Evolutionary conservation across 2,113 vertebrate species (phyloP), one percentile per base, ranked within the genome.

Genomic region (Bubo blakistoni): DNA sequence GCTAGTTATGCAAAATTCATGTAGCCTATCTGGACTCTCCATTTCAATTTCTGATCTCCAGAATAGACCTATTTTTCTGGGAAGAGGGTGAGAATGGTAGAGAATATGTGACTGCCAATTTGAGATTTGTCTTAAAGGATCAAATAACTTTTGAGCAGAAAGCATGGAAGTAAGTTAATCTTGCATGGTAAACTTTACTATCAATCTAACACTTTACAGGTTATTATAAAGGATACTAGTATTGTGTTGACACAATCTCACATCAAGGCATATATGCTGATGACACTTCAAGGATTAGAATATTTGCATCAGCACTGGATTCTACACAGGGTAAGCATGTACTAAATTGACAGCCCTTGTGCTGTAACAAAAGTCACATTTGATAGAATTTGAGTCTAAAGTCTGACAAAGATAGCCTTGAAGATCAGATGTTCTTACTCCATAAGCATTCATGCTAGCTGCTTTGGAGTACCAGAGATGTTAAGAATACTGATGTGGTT

Each of bases 281-380:
- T 99, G 99, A 99, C 99, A 10, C 98, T 99, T 89, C 99, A 99
- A 96, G 99, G 99, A 44, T 97, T 99, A 92, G 99, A 99, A 84
- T 99, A 99, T 96, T 98, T 99, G 93, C 99, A 99, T 97, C 98
- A 98, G 30, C 99, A 99, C 81, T 99, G 99, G 99, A 99, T 99
- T 92, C 93, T 99, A 6, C 99, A 99, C 94, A 99, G 99, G 98
- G 99, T 99, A 98, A 98, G 98, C 21, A 25, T 51, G 26, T 46
- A 8, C 54, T 77, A 51, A 85, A 87, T 11, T 55, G 24, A 40
- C 32, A 59, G 30, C 59, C 51, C 59, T 72, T 34, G 29, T 83
- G 11, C 42, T 78, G 11, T 71, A 83, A 44, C 20, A 38, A 3
- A 93, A 88, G 26, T 83, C 22, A n/a, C 7, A 7, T 59, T 79